phyloP scores from a whole-genome alignment of 2,888 invertebrate genomes.

The Synergus itoensis region DNA sequence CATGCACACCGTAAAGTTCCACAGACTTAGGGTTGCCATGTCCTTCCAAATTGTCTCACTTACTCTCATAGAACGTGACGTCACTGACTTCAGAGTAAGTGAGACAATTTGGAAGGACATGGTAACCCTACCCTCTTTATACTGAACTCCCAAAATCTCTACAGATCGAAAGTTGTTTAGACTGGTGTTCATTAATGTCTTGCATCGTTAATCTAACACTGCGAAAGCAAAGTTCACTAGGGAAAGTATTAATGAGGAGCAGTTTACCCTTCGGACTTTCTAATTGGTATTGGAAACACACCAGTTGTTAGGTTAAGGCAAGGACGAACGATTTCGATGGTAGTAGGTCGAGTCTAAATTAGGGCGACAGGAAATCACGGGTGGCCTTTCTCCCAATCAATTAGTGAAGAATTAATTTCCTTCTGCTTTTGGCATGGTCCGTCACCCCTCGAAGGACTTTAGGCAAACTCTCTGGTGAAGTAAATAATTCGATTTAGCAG shows the following conservation, averaged over 20 bases:
- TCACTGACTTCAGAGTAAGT: too few relatives aligned
- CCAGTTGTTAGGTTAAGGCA: neutral
- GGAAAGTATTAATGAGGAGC: neutral
- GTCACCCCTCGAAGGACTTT: constrained; percentile 1
- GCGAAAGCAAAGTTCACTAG: too few relatives aligned
- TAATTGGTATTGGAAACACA: neutral
- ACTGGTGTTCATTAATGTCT: too few relatives aligned
- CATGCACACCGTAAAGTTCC: neutral
- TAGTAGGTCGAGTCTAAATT: constrained; percentile 20
- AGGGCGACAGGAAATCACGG: neutral
- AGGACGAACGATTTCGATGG: neutral
- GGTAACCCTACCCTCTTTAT: too few relatives aligned
- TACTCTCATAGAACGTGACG: too few relatives aligned
- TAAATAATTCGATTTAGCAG: constrained; percentile 25
- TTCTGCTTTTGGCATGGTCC: constrained; percentile 4
- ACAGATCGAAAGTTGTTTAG: neutral
- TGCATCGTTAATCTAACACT: too few relatives aligned
- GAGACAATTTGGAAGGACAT: too few relatives aligned
- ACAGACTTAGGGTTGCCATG: too few relatives aligned
- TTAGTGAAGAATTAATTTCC: constrained; percentile 20
- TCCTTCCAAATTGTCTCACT: too few relatives aligned
- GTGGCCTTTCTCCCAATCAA: constrained; percentile 20
- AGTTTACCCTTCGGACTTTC: neutral
- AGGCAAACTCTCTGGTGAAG: constrained; percentile 6
- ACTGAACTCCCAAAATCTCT: neutral